phyloP scores from a whole-genome alignment of 2,888 invertebrate species.

The Smittia aterrima region DNA sequence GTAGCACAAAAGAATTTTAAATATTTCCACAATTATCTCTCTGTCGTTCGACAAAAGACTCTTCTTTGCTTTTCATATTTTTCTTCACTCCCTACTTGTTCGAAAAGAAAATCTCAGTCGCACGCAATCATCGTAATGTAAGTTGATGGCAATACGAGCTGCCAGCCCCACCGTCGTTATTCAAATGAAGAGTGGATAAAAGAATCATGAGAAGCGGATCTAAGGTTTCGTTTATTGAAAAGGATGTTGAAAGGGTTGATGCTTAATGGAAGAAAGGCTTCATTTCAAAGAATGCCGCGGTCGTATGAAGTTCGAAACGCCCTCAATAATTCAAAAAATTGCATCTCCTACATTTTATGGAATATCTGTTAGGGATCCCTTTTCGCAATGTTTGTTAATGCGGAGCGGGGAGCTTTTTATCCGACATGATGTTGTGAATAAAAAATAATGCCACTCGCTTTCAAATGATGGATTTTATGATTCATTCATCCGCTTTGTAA shows the following conservation, averaged over 20 bases:
- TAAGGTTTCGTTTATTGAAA: neutral
- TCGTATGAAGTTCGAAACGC: neutral
- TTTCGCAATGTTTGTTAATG: no score
- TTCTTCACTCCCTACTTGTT: neutral
- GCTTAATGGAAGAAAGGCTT: neutral
- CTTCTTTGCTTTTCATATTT: neutral
- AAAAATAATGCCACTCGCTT: neutral
- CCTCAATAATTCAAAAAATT: conserved; percentile 6
- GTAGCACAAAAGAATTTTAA: no score
- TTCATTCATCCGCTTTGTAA: neutral
- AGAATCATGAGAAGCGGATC: conserved; percentile 10
- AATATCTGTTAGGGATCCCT: neutral
- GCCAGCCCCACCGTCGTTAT: neutral
- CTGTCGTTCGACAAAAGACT: neutral
- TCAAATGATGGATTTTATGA: neutral
- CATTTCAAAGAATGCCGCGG: neutral
- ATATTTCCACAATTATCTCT: neutral
- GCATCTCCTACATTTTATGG: neutral
- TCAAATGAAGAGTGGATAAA: neutral
- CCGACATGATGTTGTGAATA: neutral
- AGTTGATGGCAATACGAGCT: neutral
- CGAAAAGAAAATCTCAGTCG: conserved; percentile 2
- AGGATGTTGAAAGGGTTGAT: neutral
- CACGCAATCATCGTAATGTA: conserved; percentile 21
- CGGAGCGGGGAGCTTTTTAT: neutral